phyloP scores from a whole-genome alignment of 30 jellyfish, hydroid and myxozoan genomes.

The Morbakka virulenta region DNA sequence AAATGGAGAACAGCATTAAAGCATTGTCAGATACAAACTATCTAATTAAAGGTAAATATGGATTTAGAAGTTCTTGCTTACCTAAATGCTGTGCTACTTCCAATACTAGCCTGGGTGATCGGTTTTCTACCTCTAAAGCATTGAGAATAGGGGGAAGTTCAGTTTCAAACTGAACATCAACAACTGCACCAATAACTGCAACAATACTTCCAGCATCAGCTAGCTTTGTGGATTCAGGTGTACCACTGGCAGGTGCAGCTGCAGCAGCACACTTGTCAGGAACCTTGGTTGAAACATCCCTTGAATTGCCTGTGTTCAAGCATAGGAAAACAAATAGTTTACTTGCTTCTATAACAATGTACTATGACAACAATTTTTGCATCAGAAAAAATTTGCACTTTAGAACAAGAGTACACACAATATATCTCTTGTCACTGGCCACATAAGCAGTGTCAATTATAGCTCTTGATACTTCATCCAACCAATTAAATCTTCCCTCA shows the following conservation, averaged over 20 bases:
- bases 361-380: neutral
- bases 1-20: too few relatives aligned
- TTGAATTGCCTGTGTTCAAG: conserved; percentile 50
- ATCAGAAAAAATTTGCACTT: neutral
- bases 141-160: conserved; percentile 96
- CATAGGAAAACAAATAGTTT: neutral
- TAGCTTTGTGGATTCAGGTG: conserved; percentile 16
- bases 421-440: neutral
- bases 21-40: too few relatives aligned
- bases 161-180: conserved; percentile 97
- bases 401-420: too few relatives aligned
- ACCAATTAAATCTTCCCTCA: too few relatives aligned
- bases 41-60: too few relatives aligned
- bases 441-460: too few relatives aligned
- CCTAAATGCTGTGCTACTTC: conserved; percentile 99
- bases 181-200: conserved; percentile 99
- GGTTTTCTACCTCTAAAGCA: conserved; percentile 99
- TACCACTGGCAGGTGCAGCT: conserved; percentile 46
- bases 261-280: conserved; percentile 74
- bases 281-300: conserved; percentile 80
- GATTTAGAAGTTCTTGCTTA: conserved; percentile 13
- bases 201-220: conserved; percentile 85
- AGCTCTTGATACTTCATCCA: too few relatives aligned
- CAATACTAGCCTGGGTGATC: conserved; percentile 86
- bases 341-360: neutral